Conservation (phyloP, 2,888 invertebrate genomes). For the Drosophila algonquin region DNA sequence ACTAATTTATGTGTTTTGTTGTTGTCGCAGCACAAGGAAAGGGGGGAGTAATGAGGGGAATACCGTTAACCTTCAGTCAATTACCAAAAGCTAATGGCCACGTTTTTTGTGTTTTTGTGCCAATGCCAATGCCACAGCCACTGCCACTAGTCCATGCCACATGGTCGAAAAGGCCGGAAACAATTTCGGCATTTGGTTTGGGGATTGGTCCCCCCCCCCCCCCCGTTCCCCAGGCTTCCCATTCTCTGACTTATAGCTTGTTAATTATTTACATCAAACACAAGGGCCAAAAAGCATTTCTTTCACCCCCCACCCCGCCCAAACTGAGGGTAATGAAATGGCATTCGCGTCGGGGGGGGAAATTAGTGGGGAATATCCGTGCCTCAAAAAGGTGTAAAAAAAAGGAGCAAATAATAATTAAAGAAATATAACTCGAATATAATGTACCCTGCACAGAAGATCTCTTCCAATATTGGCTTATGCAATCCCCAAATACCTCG, state of each 20-base stretch:
- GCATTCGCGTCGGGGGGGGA: conserved; percentile 46
- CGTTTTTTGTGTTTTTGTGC: conserved; percentile 13
- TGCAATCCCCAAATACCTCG: not conserved
- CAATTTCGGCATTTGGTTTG: conserved; percentile 9
- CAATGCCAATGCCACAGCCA: not conserved
- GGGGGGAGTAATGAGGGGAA: not conserved
- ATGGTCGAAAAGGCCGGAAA: conserved; percentile 16
- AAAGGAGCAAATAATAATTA: too few relatives aligned
- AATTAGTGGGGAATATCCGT: conserved; percentile 15
- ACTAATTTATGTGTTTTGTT: conserved; percentile 46
- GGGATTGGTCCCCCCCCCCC: not conserved
- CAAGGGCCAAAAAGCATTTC: conserved; percentile 6
- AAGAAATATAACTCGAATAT: too few relatives aligned
- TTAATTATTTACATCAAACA: conserved; percentile 65
- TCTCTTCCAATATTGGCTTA: not conserved
- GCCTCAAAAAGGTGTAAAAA: not conserved
- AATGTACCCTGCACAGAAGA: too few relatives aligned
- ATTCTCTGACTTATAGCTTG: conserved; percentile 9
- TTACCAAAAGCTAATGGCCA: conserved; percentile 27
- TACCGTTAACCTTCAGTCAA: conserved; percentile 32
- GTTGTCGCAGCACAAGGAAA: too few relatives aligned
- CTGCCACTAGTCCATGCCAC: too few relatives aligned
- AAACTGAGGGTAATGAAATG: conserved; percentile 55
- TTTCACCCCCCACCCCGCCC: conserved; percentile 1
- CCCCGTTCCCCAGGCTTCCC: conserved; percentile 1